Conservation (phyloP, 2,113 vertebrate species). For the Tragelaphus scriptus region DNA sequence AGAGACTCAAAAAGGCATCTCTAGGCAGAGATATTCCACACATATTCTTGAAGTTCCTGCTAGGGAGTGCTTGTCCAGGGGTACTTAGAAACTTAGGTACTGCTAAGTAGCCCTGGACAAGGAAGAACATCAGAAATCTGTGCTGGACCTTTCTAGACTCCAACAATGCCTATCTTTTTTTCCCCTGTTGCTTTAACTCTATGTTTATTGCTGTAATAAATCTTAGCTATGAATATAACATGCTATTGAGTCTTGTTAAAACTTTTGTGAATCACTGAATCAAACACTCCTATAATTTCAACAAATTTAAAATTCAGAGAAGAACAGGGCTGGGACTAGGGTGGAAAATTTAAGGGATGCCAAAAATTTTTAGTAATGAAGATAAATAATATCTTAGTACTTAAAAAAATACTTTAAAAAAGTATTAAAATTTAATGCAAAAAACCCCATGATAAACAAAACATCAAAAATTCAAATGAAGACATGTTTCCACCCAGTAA, state of each 20-base stretch:
- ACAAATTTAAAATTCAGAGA: conserved; percentile 5
- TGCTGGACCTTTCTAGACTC: background rate
- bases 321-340: background rate
- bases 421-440: background rate
- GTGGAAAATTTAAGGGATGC: background rate
- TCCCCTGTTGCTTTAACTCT: background rate
- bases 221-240: background rate
- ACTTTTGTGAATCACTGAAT: background rate
- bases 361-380: background rate
- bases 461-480: background rate
- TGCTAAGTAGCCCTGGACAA: background rate
- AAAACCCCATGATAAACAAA: background rate
- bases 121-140: background rate
- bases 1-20: background rate
- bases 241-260: background rate
- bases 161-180: background rate
- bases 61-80: background rate
- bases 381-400: background rate
- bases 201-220: background rate
- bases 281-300: background rate
- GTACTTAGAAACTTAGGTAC: background rate
- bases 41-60: background rate
- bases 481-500: background rate
- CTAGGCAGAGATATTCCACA: background rate
- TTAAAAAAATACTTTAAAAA: background rate